Base-by-base conservation (phyloP, 2,888 invertebrate species). In the Chromoteleia sp. region DNA sequence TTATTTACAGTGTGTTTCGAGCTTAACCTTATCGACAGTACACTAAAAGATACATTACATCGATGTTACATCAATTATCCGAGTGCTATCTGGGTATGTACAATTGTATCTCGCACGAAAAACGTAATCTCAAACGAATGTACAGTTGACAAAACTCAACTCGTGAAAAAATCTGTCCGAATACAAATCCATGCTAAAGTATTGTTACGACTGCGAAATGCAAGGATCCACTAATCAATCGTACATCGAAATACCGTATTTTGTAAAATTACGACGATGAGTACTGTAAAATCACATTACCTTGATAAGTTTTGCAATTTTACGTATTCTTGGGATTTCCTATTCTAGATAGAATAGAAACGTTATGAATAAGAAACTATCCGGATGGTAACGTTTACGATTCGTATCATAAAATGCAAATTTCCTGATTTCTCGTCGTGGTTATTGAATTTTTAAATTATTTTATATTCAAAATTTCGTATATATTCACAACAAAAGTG, bases 41-140 rank as follows among this genome's bases (percentile, higher is more conserved):
- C 78, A 78, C 78, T 78, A 78, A 71, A 78, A 78, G 78, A 45
- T 78, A 78, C 78, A 78, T 78, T 71, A 78, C 78, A 78, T 78
- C 78, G 78, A 78, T 65, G 71, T 71, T 78, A 78, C 77, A 78
- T 71, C 77, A 78, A 78, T 78, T 78, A 71, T 78, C 63, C 77
- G 71, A 65, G 70, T 71, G 56, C 77, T 78, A 78, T 29, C 63
- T 78, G 77, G 63, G 77, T 77, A 77, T 77, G 33, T 70, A 77
- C 77, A 77, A 41, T 77, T 48, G 52, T 70, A 77, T 61, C 19
- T 61, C 70, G 63, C 70, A 52, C 54, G 12, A 63, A 43, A 56
- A 77, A 75, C 15, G 12, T 19, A 68, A 50, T 54, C 41, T 63
- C 56, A 52, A 67, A 67, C 36, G 19, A 75, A 45, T 50, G 45